Base-by-base conservation (phyloP, 2,797 vertebrate genomes). In the Dermochelys coriacea region DNA sequence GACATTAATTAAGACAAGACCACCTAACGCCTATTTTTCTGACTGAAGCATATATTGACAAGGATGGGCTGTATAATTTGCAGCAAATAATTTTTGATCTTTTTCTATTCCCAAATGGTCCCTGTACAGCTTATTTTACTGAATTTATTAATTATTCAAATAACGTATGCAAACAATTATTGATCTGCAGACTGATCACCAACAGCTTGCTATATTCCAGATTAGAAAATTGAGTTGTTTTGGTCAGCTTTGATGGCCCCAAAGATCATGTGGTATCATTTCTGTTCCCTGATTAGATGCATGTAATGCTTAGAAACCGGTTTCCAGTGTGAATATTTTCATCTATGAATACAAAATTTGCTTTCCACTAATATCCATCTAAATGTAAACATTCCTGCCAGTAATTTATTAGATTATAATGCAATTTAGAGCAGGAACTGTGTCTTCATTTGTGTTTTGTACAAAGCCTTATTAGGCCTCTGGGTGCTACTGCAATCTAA, bases 301-400 rank as follows among this genome's bases (percentile, higher is more conserved):
- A 23, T 0, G 4, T 12, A 19, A 2, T 18, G 21, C n/a, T 25
- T 3, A 23, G 1, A 4, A 6, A 12, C 1, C 0, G 12, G 10
- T 31, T 79, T 86, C 4, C 45, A 4, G n/a, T 52, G 12, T 47
- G 4, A 1, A 1, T 0, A 23, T 27, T 41, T 18, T 0, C 18
- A 0, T 1, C 16, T 8, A 0, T 1, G 21, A 2, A 21, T 1
- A 2, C 34, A 2, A 29, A 8, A 0, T 1, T 2, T 41, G 11
- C 25, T 8, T 8, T 37, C 27, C 0, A 0, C 23, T 4, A 0
- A n/a, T 8, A 14, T 11, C 8, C 0, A 0, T 16, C 1, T 54
- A 6, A 31, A 8, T 2, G 1, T 16, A 14, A 34, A 2, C 41
- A 0, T 0, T 16, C 27, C 52, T 2, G 59, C 18, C 41, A 4